Percentiles rank a stretch among this genome's conserved stretches.
Evolutionary conservation across 2,113 vertebrate genomes (phyloP).

Genomic region (Callipepla californica): DNA sequence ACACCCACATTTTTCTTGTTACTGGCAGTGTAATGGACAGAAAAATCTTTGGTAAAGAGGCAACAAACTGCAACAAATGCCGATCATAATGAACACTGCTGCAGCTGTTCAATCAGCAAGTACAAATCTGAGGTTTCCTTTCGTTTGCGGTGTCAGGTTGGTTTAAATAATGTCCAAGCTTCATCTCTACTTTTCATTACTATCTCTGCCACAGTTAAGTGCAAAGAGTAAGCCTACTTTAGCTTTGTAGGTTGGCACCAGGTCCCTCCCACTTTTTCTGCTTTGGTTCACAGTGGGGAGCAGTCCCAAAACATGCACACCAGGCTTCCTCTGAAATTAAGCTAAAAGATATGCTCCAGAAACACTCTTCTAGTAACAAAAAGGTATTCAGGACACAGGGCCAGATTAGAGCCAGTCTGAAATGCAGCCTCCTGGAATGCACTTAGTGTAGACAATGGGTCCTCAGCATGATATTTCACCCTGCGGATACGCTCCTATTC

Average conservation of each 20-base stretch:
- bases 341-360: not conserved
- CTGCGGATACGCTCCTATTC: not conserved
- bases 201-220: fast-evolving
- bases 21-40: not conserved
- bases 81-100: not conserved
- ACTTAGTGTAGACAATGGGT: not conserved
- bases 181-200: not conserved
- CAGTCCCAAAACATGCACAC: not conserved
- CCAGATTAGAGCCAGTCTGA: not conserved
- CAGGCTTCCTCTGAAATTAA: fast-evolving
- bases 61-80: not conserved
- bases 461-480: not conserved
- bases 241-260: not conserved
- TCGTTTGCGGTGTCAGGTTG: not conserved
- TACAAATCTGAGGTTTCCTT: not conserved
- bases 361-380: not conserved
- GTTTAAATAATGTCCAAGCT: not conserved
- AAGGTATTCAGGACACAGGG: not conserved
- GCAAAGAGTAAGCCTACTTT: not conserved
- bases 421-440: not conserved
- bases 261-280: not conserved
- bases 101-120: not conserved
- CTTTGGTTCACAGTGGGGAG: fast-evolving
- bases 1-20: not conserved
- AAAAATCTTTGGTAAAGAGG: not conserved